phyloP scores from a whole-genome alignment of 1,140 invertebrate genomes.

The Cecropterus lyciades region DNA sequence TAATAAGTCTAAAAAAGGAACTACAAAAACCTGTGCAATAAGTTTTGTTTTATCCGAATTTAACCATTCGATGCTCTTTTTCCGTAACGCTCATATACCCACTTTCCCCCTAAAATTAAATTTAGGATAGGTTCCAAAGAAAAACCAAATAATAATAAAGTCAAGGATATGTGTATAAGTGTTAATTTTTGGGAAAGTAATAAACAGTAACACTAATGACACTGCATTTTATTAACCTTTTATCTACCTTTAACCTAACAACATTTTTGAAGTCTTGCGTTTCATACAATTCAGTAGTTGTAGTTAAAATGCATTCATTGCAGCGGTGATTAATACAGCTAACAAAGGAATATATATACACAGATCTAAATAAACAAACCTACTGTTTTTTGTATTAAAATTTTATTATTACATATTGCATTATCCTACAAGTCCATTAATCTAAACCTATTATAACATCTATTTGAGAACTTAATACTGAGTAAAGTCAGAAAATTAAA shows the following conservation, averaged over 20 bases:
- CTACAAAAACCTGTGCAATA: too few species aligned
- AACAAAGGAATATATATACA: conserved; percentile 22
- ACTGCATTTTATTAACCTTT: conserved; percentile 26
- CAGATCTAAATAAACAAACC: conserved; percentile 77
- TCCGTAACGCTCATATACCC: too few species aligned
- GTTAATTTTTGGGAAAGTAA: conserved; percentile 13
- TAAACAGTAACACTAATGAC: conserved; percentile 22
- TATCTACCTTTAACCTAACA: conserved; percentile 10
- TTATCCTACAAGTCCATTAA: conserved; percentile 68
- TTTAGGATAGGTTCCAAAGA: too few species aligned
- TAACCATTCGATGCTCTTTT: too few species aligned
- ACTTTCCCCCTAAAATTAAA: too few species aligned
- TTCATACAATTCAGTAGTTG: conserved; percentile 18
- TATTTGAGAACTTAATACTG: conserved; percentile 83
- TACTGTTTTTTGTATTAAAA: conserved; percentile 51
- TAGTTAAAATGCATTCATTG: background rate
- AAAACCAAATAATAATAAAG: background rate
- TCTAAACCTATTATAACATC: conserved; percentile 68
- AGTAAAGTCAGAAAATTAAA: conserved; percentile 62
- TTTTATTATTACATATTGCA: conserved; percentile 66
- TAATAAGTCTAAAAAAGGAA: too few species aligned
- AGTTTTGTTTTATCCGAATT: too few species aligned
- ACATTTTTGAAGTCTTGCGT: conserved; percentile 1
- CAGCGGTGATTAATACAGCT: background rate
- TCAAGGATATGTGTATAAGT: background rate